Conservation (phyloP, 2,888 invertebrate species). For the Biston stratarius region DNA sequence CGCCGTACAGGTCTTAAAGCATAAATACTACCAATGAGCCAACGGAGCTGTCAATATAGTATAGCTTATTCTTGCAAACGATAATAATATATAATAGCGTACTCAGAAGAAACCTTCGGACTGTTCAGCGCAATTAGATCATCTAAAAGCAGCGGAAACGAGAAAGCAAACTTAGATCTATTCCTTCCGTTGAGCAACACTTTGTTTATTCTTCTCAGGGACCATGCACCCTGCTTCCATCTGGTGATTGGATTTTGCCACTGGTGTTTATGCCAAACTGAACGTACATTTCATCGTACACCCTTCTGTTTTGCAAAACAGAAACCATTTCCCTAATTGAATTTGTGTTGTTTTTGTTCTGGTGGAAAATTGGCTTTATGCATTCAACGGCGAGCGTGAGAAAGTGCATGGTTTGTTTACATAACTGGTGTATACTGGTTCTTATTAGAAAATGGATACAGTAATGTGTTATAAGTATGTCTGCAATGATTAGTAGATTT, state of each 20-base stretch:
- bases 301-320: slow-evolving; percentile 69
- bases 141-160: slow-evolving; percentile 49
- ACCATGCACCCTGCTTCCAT: slow-evolving; percentile 58
- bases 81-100: neutral
- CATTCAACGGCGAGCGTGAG: slow-evolving; percentile 76
- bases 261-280: slow-evolving; percentile 43
- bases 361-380: slow-evolving; percentile 80
- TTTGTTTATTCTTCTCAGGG: slow-evolving; percentile 51
- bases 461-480: slow-evolving; percentile 48
- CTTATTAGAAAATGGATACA: slow-evolving; percentile 60
- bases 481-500: slow-evolving; percentile 52
- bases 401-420: slow-evolving; percentile 70
- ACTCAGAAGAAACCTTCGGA: slow-evolving; percentile 10
- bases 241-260: slow-evolving; percentile 69
- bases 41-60: too few relatives aligned
- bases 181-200: slow-evolving; percentile 40
- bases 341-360: slow-evolving; percentile 81
- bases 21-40: too few relatives aligned
- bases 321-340: slow-evolving; percentile 81
- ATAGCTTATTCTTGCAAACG: too few relatives aligned
- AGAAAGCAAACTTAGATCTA: slow-evolving; percentile 48
- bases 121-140: slow-evolving; percentile 43
- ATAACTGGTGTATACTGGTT: slow-evolving; percentile 58
- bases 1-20: too few relatives aligned
- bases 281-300: slow-evolving; percentile 65